Conservation (phyloP, 2,113 vertebrate genomes). For the Ammodytes marinus region DNA sequence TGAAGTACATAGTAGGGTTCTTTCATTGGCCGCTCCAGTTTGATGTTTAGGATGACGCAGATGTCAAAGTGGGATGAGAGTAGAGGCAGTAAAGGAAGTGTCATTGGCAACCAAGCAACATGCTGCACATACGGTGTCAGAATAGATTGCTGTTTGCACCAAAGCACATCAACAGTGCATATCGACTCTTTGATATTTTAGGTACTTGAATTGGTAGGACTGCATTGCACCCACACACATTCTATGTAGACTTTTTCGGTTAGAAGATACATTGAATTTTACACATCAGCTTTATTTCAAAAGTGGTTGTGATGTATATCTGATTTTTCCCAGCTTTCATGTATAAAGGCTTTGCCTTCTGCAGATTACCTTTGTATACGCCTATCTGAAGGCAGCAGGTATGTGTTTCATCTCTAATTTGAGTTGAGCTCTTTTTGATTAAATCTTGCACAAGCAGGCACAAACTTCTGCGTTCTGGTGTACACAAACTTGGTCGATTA, state of each 20-base stretch:
- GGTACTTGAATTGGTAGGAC: not conserved
- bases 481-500: not conserved
- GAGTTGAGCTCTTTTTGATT: conserved; percentile 1
- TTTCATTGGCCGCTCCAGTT: not conserved
- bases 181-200: conserved; percentile 8
- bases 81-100: not conserved
- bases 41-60: not conserved
- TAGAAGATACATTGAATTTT: not conserved
- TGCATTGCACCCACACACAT: conserved; percentile 3
- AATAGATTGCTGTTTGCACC: conserved; percentile 16
- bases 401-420: conserved; percentile 1
- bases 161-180: not conserved
- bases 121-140: not conserved
- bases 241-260: not conserved
- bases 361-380: not conserved
- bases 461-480: not conserved
- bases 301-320: not conserved
- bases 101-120: not conserved
- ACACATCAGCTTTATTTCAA: not conserved
- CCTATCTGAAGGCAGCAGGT: conserved; percentile 5
- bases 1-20: not conserved
- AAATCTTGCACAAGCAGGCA: not conserved
- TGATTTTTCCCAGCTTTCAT: conserved; percentile 2
- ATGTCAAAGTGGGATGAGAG: conserved; percentile 7
- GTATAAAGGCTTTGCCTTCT: not conserved